A percentile compares a stretch with the other conserved stretches of the same genome.
phyloP scores from a whole-genome alignment of 1,140 invertebrate species.

The Saccostrea echinata region DNA sequence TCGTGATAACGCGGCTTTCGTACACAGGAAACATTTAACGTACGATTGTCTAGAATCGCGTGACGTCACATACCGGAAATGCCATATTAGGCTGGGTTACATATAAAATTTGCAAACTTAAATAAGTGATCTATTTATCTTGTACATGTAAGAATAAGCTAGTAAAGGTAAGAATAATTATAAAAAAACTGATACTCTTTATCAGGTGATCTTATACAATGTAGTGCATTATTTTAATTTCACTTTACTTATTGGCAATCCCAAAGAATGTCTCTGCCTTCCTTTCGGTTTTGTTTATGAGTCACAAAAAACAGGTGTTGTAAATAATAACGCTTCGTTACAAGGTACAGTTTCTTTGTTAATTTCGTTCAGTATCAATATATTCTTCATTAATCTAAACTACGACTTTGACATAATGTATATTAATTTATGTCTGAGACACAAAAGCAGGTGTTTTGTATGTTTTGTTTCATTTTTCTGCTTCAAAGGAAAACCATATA shows the following conservation, averaged over 20 bases:
- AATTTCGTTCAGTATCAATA: too few relatives aligned
- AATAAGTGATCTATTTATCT: not conserved
- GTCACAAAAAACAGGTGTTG: not conserved
- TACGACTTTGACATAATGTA: too few relatives aligned
- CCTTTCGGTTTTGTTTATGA: not conserved
- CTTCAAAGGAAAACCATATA: too few relatives aligned
- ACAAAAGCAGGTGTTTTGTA: too few relatives aligned
- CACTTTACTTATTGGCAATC: not conserved
- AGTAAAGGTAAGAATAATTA: not conserved
- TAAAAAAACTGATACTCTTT: not conserved
- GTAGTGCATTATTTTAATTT: not conserved
- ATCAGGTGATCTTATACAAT: not conserved
- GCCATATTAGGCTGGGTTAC: constrained; percentile 33
- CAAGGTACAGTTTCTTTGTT: too few relatives aligned
- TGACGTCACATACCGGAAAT: constrained; percentile 35
- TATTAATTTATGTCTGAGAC: too few relatives aligned
- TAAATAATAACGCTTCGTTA: too few relatives aligned
- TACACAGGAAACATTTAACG: not conserved
- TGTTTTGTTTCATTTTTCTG: too few relatives aligned
- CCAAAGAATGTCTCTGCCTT: constrained; percentile 1
- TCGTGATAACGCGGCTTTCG: too few relatives aligned
- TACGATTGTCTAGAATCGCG: not conserved
- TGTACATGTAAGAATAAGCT: not conserved
- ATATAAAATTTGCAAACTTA: not conserved
- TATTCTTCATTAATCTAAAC: too few relatives aligned